Evolutionary conservation across 92 coral and sea anemone genomes (phyloP).

Genomic region (Paragorgia papillata): DNA sequence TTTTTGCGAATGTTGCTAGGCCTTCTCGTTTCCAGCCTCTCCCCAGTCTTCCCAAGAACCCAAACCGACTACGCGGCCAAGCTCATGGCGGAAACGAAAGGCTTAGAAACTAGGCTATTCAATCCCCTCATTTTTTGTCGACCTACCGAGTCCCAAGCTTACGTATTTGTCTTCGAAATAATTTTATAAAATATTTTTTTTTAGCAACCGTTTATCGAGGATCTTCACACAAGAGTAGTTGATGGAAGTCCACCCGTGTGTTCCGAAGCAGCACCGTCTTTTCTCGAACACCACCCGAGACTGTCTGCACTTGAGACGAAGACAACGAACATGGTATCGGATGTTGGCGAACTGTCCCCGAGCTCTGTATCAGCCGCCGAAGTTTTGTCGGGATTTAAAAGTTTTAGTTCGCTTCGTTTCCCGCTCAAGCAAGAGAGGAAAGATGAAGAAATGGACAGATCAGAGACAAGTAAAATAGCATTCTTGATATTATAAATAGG

Average conservation of each 20-base stretch:
- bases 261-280: slow-evolving; percentile 35
- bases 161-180: too few species aligned
- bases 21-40: too few species aligned
- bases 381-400: slow-evolving; percentile 75
- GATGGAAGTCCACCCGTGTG: slow-evolving; percentile 5
- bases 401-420: slow-evolving; percentile 26
- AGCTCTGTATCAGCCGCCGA: slow-evolving; percentile 92
- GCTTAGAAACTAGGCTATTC: too few species aligned
- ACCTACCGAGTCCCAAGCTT: too few species aligned
- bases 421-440: background rate
- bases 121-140: too few species aligned
- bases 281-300: slow-evolving; percentile 29
- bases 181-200: too few species aligned
- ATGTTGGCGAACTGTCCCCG: slow-evolving; percentile 67
- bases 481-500: background rate
- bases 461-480: slow-evolving; percentile 5
- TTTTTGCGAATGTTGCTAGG: too few species aligned
- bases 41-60: too few species aligned
- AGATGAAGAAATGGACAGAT: slow-evolving; percentile 25
- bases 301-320: slow-evolving; percentile 20
- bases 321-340: slow-evolving; percentile 31
- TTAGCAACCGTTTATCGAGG: slow-evolving; percentile 24
- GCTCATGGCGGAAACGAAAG: too few species aligned
- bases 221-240: background rate
- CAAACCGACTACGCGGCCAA: too few species aligned